Evolutionary conservation across 2,113 vertebrate genomes (phyloP).

Genomic region (Oryzias woworae): DNA sequence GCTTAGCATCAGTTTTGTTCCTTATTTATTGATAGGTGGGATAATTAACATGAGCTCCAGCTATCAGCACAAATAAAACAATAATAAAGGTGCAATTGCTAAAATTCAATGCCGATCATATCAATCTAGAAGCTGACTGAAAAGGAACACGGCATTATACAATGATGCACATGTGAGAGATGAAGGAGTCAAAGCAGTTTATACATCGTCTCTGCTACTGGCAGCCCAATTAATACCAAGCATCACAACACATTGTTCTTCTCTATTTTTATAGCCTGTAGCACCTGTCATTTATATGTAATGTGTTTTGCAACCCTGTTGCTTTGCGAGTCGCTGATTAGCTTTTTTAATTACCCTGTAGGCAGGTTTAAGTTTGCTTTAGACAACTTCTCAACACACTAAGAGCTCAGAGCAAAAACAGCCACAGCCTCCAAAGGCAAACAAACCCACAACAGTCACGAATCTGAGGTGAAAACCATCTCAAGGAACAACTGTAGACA

Average conservation of each 20-base stretch:
- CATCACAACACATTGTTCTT: neutral
- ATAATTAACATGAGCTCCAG: neutral
- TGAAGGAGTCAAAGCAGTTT: neutral
- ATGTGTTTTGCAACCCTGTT: neutral
- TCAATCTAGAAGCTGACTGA: neutral
- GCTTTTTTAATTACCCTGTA: neutral
- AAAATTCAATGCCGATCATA: neutral
- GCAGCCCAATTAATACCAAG: neutral
- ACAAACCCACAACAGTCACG: neutral
- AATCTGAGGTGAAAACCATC: neutral
- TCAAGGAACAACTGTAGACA: neutral
- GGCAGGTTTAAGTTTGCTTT: neutral
- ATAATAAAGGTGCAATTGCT: neutral
- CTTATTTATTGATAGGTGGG: too few relatives aligned
- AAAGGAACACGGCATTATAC: neutral
- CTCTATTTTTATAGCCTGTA: neutral
- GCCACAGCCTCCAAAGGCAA: neutral
- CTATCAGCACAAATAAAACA: neutral
- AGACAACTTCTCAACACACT: neutral
- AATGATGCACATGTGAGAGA: neutral
- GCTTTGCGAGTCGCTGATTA: neutral
- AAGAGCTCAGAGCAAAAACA: neutral
- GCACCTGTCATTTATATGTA: neutral
- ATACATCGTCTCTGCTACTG: neutral
- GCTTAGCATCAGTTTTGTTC: too few relatives aligned